phyloP scores from a whole-genome alignment of 2,888 invertebrate genomes.

The Clistopyga incitator region DNA sequence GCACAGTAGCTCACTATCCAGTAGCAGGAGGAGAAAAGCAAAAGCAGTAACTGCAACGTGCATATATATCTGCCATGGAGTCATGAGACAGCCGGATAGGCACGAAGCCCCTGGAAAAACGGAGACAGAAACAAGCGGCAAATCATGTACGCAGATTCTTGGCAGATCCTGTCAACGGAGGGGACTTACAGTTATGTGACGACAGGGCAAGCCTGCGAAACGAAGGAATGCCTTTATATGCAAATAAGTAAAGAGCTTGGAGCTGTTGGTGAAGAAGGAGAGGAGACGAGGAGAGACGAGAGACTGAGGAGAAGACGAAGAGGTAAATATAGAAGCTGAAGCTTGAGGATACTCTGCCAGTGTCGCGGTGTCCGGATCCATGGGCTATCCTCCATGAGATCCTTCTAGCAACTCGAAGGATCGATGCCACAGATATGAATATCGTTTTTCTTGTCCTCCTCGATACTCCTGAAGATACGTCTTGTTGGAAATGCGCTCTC shows the following conservation, averaged over 20 bases:
- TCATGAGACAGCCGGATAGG: constrained; percentile 17
- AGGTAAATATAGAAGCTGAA: constrained; percentile 67
- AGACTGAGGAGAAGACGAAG: constrained; percentile 42
- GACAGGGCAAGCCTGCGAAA: constrained; percentile 77
- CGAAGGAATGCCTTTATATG: constrained; percentile 84
- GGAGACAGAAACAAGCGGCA: constrained; percentile 73
- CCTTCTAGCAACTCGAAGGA: constrained; percentile 9
- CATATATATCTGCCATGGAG: not conserved
- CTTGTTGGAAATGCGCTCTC: constrained; percentile 52
- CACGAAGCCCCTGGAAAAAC: constrained; percentile 31
- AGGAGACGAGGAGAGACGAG: constrained; percentile 51
- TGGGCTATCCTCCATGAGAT: constrained; percentile 21
- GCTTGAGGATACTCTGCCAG: constrained; percentile 58
- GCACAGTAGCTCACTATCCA: not conserved
- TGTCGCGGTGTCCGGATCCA: constrained; percentile 32
- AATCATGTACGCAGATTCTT: constrained; percentile 83
- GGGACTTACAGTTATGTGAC: constrained; percentile 83
- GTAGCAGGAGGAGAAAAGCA: constrained; percentile 17
- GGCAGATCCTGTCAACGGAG: constrained; percentile 83
- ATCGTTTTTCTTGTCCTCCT: constrained; percentile 57
- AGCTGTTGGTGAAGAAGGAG: constrained; percentile 56
- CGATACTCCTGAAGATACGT: constrained; percentile 29
- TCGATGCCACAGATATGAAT: constrained; percentile 79
- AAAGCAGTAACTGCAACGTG: constrained; percentile 24
- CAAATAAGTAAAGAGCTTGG: constrained; percentile 78